These are phyloP conservation scores for Cydia strobilella DNA, from an alignment of 1,140 invertebrate genomes.

Conservation along the genomic window DNA sequence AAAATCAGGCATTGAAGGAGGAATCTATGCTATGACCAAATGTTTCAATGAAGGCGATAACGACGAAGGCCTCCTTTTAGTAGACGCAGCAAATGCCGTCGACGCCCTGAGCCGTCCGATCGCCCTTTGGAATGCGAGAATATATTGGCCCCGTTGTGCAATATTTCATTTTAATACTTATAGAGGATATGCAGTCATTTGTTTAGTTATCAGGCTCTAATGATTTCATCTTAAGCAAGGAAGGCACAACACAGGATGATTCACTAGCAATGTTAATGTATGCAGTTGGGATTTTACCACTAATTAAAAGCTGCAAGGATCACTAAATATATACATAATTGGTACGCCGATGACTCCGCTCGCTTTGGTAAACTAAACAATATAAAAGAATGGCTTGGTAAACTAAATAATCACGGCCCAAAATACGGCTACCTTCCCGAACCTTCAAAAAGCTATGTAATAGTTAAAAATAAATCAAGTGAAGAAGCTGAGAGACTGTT, in stretches of 20 bases:
- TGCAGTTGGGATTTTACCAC: background rate
- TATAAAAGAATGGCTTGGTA: background rate
- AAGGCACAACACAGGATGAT: background rate
- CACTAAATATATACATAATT: background rate
- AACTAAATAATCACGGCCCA: background rate
- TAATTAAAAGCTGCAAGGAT: background rate
- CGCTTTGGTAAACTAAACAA: background rate
- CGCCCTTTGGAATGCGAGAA: conserved; percentile 13
- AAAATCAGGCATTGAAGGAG: conserved; percentile 9
- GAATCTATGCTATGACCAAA: background rate
- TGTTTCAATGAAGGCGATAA: background rate
- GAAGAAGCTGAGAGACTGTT: no score
- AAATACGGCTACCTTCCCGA: background rate
- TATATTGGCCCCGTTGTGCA: background rate
- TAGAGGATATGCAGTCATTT: background rate
- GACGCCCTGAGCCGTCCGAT: background rate
- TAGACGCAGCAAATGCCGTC: background rate
- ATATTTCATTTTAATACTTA: conserved; percentile 8
- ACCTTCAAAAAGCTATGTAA: background rate
- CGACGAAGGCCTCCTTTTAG: background rate
- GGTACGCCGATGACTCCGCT: background rate
- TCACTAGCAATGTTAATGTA: background rate
- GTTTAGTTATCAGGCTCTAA: background rate
- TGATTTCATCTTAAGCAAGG: background rate
- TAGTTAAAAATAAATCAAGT: background rate